phyloP scores from a whole-genome alignment of 2,797 vertebrate species.

The Antennarius maculatus region DNA sequence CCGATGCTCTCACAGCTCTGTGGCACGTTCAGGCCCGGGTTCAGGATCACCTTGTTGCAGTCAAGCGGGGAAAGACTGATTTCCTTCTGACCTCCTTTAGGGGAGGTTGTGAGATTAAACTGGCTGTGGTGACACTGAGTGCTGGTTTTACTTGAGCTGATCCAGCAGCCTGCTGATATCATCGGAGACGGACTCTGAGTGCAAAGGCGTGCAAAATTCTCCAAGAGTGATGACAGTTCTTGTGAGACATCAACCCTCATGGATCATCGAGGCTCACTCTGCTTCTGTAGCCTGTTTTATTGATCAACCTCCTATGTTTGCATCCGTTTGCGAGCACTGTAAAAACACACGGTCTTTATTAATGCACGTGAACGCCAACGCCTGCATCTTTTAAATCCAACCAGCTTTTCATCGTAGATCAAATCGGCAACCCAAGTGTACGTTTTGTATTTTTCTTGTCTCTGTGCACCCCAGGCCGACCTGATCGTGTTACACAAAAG shows the following conservation, averaged over 20 bases:
- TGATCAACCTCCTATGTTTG: conserved; percentile 19
- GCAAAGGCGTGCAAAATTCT: conserved; percentile 21
- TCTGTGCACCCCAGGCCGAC: conserved; percentile 11
- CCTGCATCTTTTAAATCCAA: conserved; percentile 25
- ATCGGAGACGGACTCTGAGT: background rate
- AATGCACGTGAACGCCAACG: background rate
- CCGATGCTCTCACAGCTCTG: background rate
- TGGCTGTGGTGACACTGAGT: background rate
- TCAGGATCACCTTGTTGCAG: conserved; percentile 1
- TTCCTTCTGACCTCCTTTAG: background rate
- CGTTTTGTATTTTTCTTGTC: conserved; percentile 15
- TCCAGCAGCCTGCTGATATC: background rate
- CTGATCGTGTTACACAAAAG: conserved; percentile 56
- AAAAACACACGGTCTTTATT: conserved; percentile 1
- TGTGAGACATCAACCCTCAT: conserved; percentile 30
- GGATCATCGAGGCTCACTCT: conserved; percentile 31
- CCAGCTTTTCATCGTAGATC: conserved; percentile 19
- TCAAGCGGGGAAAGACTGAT: background rate
- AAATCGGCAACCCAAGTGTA: conserved; percentile 25
- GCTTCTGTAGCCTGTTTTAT: conserved; percentile 24
- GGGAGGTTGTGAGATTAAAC: background rate
- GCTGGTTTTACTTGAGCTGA: background rate
- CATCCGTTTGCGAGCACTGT: background rate
- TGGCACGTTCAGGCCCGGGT: background rate
- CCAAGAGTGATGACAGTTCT: conserved; percentile 29